phyloP scores from a whole-genome alignment of 1,140 invertebrate genomes.

The Odontomachus brunneus region DNA sequence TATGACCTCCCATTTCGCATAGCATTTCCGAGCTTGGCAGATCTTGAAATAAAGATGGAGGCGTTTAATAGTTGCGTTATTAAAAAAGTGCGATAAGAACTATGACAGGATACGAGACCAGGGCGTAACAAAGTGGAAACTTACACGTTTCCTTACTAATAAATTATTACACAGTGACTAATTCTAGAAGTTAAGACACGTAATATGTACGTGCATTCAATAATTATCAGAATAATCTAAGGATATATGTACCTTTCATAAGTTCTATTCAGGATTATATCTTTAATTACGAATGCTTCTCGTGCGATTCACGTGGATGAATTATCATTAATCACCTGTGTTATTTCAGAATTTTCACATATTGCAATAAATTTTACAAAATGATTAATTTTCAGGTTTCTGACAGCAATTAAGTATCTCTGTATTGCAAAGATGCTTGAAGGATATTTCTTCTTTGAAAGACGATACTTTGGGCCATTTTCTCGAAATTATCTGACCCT shows the following conservation, averaged over 20 bases:
- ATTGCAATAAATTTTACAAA: neutral
- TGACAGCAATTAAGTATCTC: neutral
- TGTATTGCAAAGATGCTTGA: too few relatives aligned
- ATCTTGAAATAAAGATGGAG: neutral
- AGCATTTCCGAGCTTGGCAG: neutral
- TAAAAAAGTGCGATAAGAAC: neutral
- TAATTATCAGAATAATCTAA: slow-evolving; percentile 3
- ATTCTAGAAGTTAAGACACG: neutral
- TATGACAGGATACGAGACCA: neutral
- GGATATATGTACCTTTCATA: neutral
- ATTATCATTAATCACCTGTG: neutral
- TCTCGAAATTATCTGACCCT: too few relatives aligned
- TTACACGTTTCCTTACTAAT: neutral
- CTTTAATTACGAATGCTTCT: neutral
- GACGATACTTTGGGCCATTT: too few relatives aligned
- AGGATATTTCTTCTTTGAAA: too few relatives aligned
- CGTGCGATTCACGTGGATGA: neutral
- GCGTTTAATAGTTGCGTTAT: neutral
- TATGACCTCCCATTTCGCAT: neutral
- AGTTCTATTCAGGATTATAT: neutral
- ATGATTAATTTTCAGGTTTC: neutral
- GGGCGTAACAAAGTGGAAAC: too few relatives aligned
- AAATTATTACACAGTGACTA: neutral
- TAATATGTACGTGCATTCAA: neutral
- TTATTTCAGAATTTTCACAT: neutral